Evolutionary conservation across 2,113 vertebrate species (phyloP), one percentile per base, ranked within the genome.

Genomic region (Larimichthys crocea): DNA sequence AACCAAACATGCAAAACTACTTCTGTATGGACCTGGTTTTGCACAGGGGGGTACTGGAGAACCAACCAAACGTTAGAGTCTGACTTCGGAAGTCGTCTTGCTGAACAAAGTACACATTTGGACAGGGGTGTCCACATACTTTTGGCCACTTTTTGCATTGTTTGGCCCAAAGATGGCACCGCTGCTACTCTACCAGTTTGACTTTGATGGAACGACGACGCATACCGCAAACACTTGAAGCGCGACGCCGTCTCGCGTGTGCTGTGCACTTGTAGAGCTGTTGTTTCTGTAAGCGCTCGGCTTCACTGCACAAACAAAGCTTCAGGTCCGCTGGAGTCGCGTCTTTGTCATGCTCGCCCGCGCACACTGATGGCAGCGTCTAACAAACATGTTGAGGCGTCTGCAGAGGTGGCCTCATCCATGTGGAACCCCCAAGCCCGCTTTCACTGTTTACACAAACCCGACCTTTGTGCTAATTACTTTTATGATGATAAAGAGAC

Each of bases 401-500:
- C 8, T 50, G 35, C 15, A 16, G 77, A 76, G 35, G 65, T 35
- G 48, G 52, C 31, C 42, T 31, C 50, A 48, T 69, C 83, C 77
- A 65, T 56, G 68, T 46, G 73, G 72, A 89, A 83, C 77, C 40
- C 44, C 52, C 70, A 57, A 83, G 60, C 68, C 71, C 74, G 19
- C 79, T 82, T 82, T 73, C 59, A 35, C 63, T 85, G 77, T 89
- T 92, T 86, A 88, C 77, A 52, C 81, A 73, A 82, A 87, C 68
- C 66, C 53, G 76, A 87, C 88, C 91, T 89, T 92, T 88, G 89
- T 89, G 85, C 86, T 90, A 91, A 93, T 93, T 81, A 80, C 79
- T 62, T 57, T 88, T 72, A 85, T 79, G 83, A 85, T 59, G 76
- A 88, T 76, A 65, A 83, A 91, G 77, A 67, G 85, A 79, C 31